Evolutionary conservation across 2,113 vertebrate species (phyloP).

Genomic region (Ptyas mucosa): DNA sequence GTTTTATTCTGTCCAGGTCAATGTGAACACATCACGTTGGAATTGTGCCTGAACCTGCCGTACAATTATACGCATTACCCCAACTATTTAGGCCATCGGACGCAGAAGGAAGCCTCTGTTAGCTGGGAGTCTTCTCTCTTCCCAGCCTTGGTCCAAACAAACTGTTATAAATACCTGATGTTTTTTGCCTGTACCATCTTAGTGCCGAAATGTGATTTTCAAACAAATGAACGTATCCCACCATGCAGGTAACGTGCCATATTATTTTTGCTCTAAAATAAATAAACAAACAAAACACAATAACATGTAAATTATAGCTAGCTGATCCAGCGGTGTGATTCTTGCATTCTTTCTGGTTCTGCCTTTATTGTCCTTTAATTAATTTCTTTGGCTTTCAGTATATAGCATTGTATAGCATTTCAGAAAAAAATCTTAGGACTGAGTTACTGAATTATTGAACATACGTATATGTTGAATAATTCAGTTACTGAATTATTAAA

Average conservation of each 20-base stretch:
- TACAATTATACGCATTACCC: constrained; percentile 89
- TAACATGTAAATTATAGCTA: background rate
- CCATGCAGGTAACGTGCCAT: constrained; percentile 83
- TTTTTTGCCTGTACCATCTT: constrained; percentile 95
- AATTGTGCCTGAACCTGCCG: constrained; percentile 93
- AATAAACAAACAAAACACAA: background rate
- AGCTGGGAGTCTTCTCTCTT: constrained; percentile 96
- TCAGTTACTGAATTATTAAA: no score
- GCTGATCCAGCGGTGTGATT: background rate
- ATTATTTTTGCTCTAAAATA: background rate
- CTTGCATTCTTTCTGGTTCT: background rate
- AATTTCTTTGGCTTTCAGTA: background rate
- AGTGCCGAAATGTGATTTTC: constrained; percentile 89
- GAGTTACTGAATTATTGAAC: background rate
- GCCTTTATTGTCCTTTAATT: background rate
- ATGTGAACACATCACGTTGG: constrained; percentile 89
- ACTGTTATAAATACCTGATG: constrained; percentile 97
- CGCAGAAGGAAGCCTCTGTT: constrained; percentile 89
- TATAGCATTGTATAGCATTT: background rate
- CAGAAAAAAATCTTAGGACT: background rate
- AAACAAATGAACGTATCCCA: constrained; percentile 79
- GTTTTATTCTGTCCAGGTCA: constrained; percentile 66
- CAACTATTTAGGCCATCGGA: constrained; percentile 90
- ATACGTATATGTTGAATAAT: no score
- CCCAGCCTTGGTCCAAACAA: constrained; percentile 92